Evolutionary conservation across 2,113 vertebrate genomes (phyloP).

Genomic region (Malaclemys terrapin): DNA sequence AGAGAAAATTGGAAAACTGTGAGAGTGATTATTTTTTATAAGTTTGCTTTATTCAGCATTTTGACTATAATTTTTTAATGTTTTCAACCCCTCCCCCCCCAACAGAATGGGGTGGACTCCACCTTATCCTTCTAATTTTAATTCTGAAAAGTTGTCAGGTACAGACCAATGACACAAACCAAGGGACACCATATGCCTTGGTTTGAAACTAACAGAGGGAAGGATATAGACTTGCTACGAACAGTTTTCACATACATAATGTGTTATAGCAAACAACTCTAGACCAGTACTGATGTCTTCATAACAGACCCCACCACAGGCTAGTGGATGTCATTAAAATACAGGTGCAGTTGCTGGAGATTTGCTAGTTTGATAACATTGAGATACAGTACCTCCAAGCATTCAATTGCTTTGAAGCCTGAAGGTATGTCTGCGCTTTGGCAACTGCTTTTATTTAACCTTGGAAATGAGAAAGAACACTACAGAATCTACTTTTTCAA

Average conservation of each 20-base stretch:
- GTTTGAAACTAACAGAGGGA: background rate
- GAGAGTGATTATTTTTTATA: background rate
- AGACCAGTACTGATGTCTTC: background rate
- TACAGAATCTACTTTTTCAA: background rate
- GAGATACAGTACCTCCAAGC: background rate
- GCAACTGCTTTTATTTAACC: background rate
- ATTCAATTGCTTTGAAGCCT: background rate
- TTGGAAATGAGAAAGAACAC: background rate
- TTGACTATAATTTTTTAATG: background rate
- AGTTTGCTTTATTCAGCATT: background rate
- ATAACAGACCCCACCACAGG: background rate
- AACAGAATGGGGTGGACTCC: background rate
- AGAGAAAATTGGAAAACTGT: background rate
- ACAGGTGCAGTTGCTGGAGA: background rate
- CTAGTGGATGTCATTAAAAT: background rate
- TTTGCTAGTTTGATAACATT: background rate
- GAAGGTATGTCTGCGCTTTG: background rate
- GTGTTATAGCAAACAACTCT: background rate
- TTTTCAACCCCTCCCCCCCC: background rate
- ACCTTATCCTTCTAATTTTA: slow-evolving; percentile 1
- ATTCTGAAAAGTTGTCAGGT: background rate
- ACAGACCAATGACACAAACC: slow-evolving; percentile 14
- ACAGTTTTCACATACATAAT: background rate
- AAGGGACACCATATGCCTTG: background rate
- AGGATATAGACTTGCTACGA: background rate